Base-by-base conservation (phyloP, 2,888 invertebrate species). In the Microplitis manilae region DNA sequence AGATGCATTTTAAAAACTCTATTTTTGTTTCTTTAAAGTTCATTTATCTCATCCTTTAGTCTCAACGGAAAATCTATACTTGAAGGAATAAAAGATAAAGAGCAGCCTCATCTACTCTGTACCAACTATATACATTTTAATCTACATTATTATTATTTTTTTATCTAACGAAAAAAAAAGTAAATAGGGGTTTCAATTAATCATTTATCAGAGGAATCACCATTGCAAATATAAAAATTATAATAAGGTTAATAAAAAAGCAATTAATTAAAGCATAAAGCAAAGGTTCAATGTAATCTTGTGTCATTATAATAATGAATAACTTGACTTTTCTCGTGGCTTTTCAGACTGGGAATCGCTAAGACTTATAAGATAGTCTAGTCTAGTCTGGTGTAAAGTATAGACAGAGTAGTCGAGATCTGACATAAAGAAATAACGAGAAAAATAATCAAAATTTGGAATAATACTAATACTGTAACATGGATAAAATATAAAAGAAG, bases 1-100 rank as follows among this genome's bases (percentile, higher is more conserved):
- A 75, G 75, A 74, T 79, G 78, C 77, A 76, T 81, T 80, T 82
- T 80, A 75, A 79, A 30, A 75, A 74, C 62, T 64, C 59, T 50
- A 50, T 62, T 68, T 72, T 30, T 71, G 17, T 38, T 39, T 61
- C 73, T 62, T 9, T 67, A 8, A 30, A 4, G 64, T 41, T 67
- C 65, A 20, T n/a, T 62, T 71, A 62, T 13, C 84, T 82, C 81
- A 81, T 84, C 81, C 82, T 84, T 81, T 78, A 80, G 83, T 82
- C 78, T 82, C 83, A 84, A 84, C 83, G 83, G 85, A 86, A 86
- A 87, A 86, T 86, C 85, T 85, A 86, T 87, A 86, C 84, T 81
- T 74, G 81, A 83, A 83, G 81, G 80, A 50, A 59, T 69, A 8
- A 50, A 50, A 50, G 13, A 50, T 50, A 50, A 8, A 50, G 13